Percentiles rank a stretch among this genome's conserved stretches.
Evolutionary conservation across 2,797 vertebrate genomes (phyloP).

Genomic region (Onychomys arenicola): DNA sequence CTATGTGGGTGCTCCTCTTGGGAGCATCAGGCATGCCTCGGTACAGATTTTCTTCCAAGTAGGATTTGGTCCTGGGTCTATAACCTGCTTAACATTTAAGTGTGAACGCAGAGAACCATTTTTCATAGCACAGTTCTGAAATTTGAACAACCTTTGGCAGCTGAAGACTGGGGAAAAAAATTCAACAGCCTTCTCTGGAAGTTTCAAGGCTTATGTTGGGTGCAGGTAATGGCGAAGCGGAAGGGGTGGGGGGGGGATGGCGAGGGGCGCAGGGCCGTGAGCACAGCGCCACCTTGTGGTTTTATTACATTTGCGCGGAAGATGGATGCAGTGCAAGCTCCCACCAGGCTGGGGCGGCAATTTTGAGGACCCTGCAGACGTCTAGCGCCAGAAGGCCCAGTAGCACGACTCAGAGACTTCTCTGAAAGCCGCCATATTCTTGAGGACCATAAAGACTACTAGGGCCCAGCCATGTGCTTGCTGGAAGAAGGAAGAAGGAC

Average conservation of each 20-base stretch:
- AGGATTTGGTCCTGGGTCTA: neutral
- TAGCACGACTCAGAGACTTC: neutral
- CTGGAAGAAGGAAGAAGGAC: neutral
- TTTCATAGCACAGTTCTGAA: slow-evolving; percentile 48
- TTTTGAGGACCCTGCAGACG: neutral
- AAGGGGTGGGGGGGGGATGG: too few species aligned
- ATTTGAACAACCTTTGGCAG: slow-evolving; percentile 36
- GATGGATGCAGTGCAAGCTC: neutral
- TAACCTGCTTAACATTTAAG: slow-evolving; percentile 1
- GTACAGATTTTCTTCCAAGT: neutral
- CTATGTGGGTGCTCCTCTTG: accelerated
- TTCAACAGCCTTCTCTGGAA: neutral
- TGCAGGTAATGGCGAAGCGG: neutral
- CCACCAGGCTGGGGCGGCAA: neutral
- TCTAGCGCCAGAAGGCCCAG: neutral
- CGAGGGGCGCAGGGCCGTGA: neutral
- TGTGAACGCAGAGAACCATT: neutral
- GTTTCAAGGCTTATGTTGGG: neutral
- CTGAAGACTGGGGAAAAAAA: slow-evolving; percentile 40
- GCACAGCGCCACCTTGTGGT: slow-evolving; percentile 68
- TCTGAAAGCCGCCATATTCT: neutral
- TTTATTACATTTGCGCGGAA: neutral
- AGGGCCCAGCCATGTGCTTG: too few species aligned
- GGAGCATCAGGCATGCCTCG: neutral
- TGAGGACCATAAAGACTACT: neutral